Evolutionary conservation across 2,113 vertebrate genomes (phyloP).

Genomic region (Thunnus maccoyii): DNA sequence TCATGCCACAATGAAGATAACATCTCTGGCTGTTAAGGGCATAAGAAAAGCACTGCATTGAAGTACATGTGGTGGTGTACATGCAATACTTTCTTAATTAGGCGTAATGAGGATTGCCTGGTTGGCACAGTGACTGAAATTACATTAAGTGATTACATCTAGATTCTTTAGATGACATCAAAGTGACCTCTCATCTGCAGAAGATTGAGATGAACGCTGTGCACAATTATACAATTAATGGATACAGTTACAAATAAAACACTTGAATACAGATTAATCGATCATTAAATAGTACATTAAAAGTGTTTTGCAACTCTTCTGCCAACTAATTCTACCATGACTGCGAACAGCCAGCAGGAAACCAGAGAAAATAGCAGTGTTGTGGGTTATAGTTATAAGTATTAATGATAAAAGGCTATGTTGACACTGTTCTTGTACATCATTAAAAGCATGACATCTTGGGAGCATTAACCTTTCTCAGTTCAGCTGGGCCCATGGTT

Average conservation of each 20-base stretch:
- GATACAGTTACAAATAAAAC: too few species aligned
- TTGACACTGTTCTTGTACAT: neutral
- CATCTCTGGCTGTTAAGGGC: constrained; percentile 9
- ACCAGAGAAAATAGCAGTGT: neutral
- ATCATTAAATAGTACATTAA: neutral
- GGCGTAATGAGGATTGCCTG: constrained; percentile 23
- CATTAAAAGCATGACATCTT: neutral
- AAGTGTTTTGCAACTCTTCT: neutral
- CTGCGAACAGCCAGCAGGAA: neutral
- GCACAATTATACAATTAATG: too few species aligned
- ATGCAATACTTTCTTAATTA: constrained; percentile 40
- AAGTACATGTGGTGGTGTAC: neutral
- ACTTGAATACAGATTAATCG: too few species aligned
- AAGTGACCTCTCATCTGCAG: neutral
- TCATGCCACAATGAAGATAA: constrained; percentile 53
- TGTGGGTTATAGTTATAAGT: neutral
- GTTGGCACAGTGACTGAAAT: constrained; percentile 15
- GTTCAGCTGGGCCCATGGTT: constrained; percentile 18
- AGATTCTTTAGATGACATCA: neutral
- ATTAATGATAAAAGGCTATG: neutral
- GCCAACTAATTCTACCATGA: too few species aligned
- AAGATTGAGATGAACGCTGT: neutral
- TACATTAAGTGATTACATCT: neutral
- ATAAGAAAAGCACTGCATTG: neutral
- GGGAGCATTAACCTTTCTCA: neutral